These are phyloP conservation scores for Achlya flavicornis DNA, from an alignment of 2,888 invertebrate species.

Conservation along the genomic window DNA sequence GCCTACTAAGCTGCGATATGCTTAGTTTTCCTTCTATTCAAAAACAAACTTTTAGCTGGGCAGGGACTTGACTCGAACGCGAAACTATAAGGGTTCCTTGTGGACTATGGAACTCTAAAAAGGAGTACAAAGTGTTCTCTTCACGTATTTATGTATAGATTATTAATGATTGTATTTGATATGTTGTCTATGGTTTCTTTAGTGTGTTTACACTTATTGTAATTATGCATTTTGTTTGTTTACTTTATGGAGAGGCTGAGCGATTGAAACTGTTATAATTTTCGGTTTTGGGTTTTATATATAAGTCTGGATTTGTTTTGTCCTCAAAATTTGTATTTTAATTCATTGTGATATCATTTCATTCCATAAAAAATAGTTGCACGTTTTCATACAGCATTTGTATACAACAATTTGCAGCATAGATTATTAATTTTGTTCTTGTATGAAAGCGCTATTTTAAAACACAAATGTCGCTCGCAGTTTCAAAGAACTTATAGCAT, in stretches of 20 bases:
- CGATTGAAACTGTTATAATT: slow-evolving; percentile 3
- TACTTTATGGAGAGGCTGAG: slow-evolving; percentile 3
- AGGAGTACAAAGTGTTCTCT: too few species aligned
- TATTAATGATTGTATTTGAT: too few species aligned
- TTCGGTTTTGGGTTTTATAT: slow-evolving; percentile 11
- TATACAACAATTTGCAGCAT: neutral
- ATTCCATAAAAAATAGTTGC: neutral
- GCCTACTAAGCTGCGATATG: too few species aligned
- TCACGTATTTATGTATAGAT: too few species aligned
- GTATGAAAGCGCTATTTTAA: neutral
- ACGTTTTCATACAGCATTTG: too few species aligned
- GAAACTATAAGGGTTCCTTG: too few species aligned
- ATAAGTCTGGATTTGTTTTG: slow-evolving; percentile 4
- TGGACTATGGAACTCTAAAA: too few species aligned
- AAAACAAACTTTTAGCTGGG: too few species aligned
- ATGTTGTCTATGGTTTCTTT: too few species aligned
- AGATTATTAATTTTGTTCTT: neutral
- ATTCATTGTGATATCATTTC: neutral
- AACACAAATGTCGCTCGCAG: slow-evolving; percentile 13
- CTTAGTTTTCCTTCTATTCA: too few species aligned
- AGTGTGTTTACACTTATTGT: slow-evolving; percentile 1
- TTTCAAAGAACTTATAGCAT: slow-evolving; percentile 30
- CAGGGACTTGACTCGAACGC: too few species aligned
- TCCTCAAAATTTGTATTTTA: neutral
- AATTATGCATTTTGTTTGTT: slow-evolving; percentile 4